These are phyloP conservation scores for Xiphophorus couchianus DNA, from an alignment of 2,113 vertebrate genomes.

Conservation along the genomic window DNA sequence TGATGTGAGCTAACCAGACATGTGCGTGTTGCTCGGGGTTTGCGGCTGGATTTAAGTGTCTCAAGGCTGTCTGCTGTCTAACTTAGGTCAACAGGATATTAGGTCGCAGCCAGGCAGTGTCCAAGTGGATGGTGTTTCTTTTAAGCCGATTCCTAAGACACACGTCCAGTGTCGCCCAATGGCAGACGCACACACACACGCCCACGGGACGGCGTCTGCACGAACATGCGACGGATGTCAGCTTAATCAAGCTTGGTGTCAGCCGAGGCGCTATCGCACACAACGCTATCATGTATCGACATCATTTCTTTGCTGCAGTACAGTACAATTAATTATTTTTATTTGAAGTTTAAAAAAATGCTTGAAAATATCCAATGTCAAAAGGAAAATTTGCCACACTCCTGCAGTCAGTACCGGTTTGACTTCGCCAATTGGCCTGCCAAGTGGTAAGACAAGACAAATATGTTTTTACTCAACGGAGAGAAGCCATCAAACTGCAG, in stretches of 20 bases:
- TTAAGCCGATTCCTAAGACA: constrained; percentile 52
- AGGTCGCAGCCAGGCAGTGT: constrained; percentile 51
- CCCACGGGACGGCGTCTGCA: neutral
- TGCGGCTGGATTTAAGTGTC: constrained; percentile 60
- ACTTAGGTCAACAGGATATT: constrained; percentile 73
- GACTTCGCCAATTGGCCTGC: neutral
- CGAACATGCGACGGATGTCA: constrained; percentile 10
- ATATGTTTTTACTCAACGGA: constrained; percentile 6
- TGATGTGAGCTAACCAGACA: constrained; percentile 51
- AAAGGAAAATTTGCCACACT: neutral
- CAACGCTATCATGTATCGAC: neutral
- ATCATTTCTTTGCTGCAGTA: no score
- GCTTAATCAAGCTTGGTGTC: constrained; percentile 9
- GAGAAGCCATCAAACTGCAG: constrained; percentile 42
- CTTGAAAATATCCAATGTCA: neutral
- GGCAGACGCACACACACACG: neutral
- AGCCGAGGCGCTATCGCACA: neutral
- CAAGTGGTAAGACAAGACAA: neutral
- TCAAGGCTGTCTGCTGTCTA: constrained; percentile 65
- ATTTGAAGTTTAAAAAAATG: neutral
- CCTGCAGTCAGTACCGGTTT: neutral
- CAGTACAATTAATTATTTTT: neutral
- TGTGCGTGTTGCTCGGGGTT: constrained; percentile 46
- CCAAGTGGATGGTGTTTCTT: constrained; percentile 40
- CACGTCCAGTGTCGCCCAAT: constrained; percentile 11